Percentiles rank a stretch among this genome's conserved stretches.
Conservation (phyloP, 2,797 vertebrate genomes). For the Myripristis jacobus region DNA sequence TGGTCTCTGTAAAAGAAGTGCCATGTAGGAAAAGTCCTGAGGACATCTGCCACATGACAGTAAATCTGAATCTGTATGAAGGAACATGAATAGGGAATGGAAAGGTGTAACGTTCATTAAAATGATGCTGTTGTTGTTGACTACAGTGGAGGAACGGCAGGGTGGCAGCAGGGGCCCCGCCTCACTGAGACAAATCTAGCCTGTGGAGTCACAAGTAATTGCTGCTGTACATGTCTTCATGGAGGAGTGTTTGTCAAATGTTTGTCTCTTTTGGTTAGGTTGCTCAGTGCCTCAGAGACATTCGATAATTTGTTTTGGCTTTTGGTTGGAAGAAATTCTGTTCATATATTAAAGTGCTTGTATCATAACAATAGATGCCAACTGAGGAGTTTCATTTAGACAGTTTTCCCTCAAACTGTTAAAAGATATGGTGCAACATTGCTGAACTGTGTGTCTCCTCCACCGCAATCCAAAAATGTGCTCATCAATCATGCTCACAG, state of each 20-base stretch:
- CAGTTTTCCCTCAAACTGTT: conserved; percentile 37
- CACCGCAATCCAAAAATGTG: conserved; percentile 62
- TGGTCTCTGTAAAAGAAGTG: not conserved
- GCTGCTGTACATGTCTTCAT: conserved; percentile 53
- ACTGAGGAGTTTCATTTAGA: conserved; percentile 61
- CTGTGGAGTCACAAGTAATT: conserved; percentile 46
- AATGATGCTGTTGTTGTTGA: conserved; percentile 48
- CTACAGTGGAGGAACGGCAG: conserved; percentile 59
- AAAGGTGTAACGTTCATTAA: conserved; percentile 62
- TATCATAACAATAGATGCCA: conserved; percentile 57
- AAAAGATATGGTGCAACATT: conserved; percentile 59
- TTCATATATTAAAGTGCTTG: conserved; percentile 44
- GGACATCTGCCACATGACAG: conserved; percentile 24
- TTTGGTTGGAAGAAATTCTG: conserved; percentile 40
- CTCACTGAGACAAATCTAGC: conserved; percentile 59
- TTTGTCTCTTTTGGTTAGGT: conserved; percentile 40
- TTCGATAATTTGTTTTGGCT: conserved; percentile 42
- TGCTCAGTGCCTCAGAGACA: not conserved
- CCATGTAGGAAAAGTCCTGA: conserved; percentile 3
- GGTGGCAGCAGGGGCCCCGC: conserved; percentile 44
- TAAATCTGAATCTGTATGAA: conserved; percentile 55
- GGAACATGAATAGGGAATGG: conserved; percentile 56
- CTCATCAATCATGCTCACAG: conserved; percentile 81
- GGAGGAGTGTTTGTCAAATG: conserved; percentile 43
- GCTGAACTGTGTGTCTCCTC: conserved; percentile 72